These are phyloP conservation scores for Andrena flavipes DNA, from an alignment of 2,888 invertebrate species.

Conservation along the genomic window DNA sequence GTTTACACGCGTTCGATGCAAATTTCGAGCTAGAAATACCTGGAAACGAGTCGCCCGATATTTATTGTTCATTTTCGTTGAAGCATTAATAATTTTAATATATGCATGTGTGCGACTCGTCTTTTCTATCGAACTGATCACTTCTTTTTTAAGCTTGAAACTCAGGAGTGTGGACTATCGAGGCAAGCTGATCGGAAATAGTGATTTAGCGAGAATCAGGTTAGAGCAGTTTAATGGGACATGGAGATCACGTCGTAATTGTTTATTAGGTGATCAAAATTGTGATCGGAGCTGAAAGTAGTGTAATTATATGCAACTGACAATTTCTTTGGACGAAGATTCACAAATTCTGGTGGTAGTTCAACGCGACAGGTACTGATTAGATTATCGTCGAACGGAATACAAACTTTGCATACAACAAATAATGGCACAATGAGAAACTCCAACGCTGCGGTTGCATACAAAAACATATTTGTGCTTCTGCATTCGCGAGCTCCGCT, in stretches of 20 bases:
- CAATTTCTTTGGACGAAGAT: neutral
- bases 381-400: neutral
- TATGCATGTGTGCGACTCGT: neutral
- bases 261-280: too few relatives aligned
- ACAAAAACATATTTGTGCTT: slow-evolving; percentile 40
- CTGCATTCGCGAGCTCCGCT: neutral
- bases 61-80: neutral
- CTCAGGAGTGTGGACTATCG: too few relatives aligned
- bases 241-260: too few relatives aligned
- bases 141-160: too few relatives aligned
- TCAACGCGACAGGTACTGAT: slow-evolving; percentile 16
- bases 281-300: too few relatives aligned
- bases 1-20: slow-evolving; percentile 67
- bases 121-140: too few relatives aligned
- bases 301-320: too few relatives aligned
- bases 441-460: slow-evolving; percentile 1
- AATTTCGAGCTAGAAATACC: slow-evolving; percentile 37
- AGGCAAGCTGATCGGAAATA: too few relatives aligned
- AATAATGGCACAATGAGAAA: slow-evolving; percentile 18
- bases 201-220: too few relatives aligned
- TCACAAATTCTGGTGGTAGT: neutral
- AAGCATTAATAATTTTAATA: neutral
- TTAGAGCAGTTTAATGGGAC: too few relatives aligned
- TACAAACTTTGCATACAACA: slow-evolving; percentile 6
- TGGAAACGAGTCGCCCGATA: neutral